Evolutionary conservation across 2,888 invertebrate genomes (phyloP).

Genomic region (Phaedon cochleariae): DNA sequence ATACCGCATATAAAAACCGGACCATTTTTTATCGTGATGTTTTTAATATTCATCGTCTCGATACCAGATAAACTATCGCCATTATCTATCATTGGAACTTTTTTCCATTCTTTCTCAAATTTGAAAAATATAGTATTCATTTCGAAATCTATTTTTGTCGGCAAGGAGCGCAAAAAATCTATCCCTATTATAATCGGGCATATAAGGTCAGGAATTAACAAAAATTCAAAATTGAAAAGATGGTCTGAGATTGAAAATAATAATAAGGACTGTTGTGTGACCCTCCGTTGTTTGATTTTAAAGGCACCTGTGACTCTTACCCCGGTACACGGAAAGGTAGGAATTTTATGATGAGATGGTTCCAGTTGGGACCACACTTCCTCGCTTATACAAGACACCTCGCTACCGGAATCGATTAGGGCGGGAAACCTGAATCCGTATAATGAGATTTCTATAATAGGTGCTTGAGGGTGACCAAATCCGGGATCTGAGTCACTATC

Average conservation of each 20-base stretch:
- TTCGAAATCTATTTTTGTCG: conserved; percentile 23
- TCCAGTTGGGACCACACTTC: conserved; percentile 28
- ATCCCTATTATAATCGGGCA: conserved; percentile 27
- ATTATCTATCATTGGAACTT: neutral
- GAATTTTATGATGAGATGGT: conserved; percentile 16
- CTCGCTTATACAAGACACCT: conserved; percentile 15
- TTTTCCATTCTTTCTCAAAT: neutral
- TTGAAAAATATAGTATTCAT: conserved; percentile 10
- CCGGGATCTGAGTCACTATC: conserved; percentile 1
- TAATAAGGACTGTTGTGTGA: conserved; percentile 17
- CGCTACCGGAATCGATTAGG: conserved; percentile 20
- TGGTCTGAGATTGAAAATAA: conserved; percentile 17
- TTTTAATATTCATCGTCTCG: neutral
- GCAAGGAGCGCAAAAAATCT: no score
- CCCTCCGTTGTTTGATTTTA: conserved; percentile 21
- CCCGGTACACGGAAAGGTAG: conserved; percentile 28
- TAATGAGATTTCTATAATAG: conserved; percentile 4
- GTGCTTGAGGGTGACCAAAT: neutral
- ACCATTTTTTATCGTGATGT: neutral
- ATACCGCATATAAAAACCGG: neutral
- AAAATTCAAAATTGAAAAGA: conserved; percentile 31
- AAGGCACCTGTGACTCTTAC: conserved; percentile 28
- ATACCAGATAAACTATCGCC: neutral
- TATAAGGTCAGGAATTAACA: conserved; percentile 23
- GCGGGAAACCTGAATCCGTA: conserved; percentile 18